Evolutionary conservation across 1,140 invertebrate genomes (phyloP), one percentile per base, ranked within the genome.

Genomic region (Bicyclus anynana): DNA sequence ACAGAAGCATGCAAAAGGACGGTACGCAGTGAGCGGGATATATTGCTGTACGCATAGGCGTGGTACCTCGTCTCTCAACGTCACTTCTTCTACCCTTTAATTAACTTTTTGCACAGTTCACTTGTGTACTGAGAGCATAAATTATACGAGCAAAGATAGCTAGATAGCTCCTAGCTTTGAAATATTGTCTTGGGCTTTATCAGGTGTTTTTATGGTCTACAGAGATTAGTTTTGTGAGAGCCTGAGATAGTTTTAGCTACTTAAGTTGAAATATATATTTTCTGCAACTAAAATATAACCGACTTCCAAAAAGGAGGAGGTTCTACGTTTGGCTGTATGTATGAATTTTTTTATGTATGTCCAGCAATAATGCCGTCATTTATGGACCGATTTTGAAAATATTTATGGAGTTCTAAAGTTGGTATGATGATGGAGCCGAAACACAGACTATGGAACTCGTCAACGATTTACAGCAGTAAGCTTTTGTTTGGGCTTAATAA

Each of bases 1-100:
- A 44, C 55, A 63, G 61, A 67, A 74, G 77, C 81, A 82, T 69
- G 74, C 74, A 77, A 80, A 72, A 79, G 74, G 76, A 69, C 64
- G 73, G 68, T 61, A 69, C 52, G 62, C 69, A 64, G 54, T 56
- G 67, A 70, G 63, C 65, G 49, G 60, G 74, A 81, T 82, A 80
- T 79, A 84, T 81, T 67, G 78, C 76, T 60, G 77, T 80, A 73
- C 69, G 61, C 65, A 69, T 69, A 69, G 70, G 82, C 74, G 78
- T 60, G 69, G 60, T 55, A 46, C 38, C 69, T 72, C 74, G 74
- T 83, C 80, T 75, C 69, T 80, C 74, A 80, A 72, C 65, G 78
- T 84, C 72, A 46, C 40, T 70, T 67, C 68, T 77, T 73, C 62
- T 76, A 69, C 66, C 66, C 70, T 78, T 77, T 80, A 73, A 80